Percentiles rank a stretch among this genome's conserved stretches.
These are phyloP conservation scores for Archips crataeganus DNA, from an alignment of 2,888 invertebrate genomes.

Conservation along the genomic window DNA sequence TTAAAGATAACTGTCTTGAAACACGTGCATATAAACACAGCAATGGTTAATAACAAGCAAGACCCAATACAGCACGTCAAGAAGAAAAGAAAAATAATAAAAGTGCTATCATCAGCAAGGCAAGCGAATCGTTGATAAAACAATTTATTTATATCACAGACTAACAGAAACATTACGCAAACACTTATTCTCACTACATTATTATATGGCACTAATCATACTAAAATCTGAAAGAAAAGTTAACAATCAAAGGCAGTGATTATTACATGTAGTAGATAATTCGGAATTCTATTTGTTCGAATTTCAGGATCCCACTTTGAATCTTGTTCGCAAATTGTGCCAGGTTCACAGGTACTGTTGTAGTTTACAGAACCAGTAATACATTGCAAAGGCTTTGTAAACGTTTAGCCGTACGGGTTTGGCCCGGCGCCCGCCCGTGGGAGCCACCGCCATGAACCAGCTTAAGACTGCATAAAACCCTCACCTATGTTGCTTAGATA, in stretches of 20 bases:
- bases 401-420: background rate
- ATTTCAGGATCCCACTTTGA: background rate
- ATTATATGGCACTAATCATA: constrained; percentile 78
- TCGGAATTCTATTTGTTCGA: constrained; percentile 24
- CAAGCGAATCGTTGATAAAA: constrained; percentile 71
- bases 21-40: constrained; percentile 24
- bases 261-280: constrained; percentile 40
- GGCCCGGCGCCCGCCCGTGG: background rate
- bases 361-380: background rate
- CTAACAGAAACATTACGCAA: constrained; percentile 75
- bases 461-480: constrained; percentile 1
- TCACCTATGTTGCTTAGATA: background rate
- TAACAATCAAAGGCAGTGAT: constrained; percentile 69
- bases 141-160: constrained; percentile 80
- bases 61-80: background rate
- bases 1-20: constrained; percentile 22
- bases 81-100: constrained; percentile 10
- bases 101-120: constrained; percentile 56
- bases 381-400: background rate
- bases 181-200: constrained; percentile 72
- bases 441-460: background rate
- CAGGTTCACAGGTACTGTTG: background rate
- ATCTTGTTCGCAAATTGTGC: background rate
- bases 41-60: constrained; percentile 3
- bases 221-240: constrained; percentile 66